Percentiles rank a stretch among this genome's conserved stretches.
Conservation (phyloP, 2,113 vertebrate genomes). For the Micronycteris hirsuta region DNA sequence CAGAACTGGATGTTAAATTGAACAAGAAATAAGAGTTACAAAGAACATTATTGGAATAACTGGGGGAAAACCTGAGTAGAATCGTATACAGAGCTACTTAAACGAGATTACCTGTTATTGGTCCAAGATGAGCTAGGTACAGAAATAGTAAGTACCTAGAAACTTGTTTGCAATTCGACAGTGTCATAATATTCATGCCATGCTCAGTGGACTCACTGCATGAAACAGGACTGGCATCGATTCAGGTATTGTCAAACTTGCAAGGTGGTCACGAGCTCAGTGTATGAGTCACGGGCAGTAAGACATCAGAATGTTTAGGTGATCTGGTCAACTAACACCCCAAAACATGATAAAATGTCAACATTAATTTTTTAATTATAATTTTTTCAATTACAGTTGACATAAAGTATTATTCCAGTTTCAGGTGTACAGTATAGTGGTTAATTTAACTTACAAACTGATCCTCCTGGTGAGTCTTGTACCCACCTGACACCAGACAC, state of each 20-base stretch:
- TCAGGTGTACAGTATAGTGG: background rate
- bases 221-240: background rate
- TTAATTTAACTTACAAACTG: background rate
- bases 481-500: background rate
- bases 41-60: background rate
- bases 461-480: background rate
- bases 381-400: background rate
- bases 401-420: background rate
- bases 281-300: background rate
- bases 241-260: background rate
- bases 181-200: background rate
- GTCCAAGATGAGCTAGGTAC: background rate
- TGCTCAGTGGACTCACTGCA: background rate
- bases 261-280: background rate
- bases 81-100: background rate
- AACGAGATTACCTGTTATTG: background rate
- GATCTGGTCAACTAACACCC: background rate
- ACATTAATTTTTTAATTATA: background rate
- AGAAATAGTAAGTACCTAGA: background rate
- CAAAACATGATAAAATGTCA: background rate
- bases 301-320: background rate
- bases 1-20: background rate
- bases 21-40: background rate
- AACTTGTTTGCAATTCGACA: background rate
- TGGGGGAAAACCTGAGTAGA: background rate